Evolutionary conservation across 2,888 invertebrate species (phyloP), one percentile per base, ranked within the genome.

Genomic region (Atethmia centrago): DNA sequence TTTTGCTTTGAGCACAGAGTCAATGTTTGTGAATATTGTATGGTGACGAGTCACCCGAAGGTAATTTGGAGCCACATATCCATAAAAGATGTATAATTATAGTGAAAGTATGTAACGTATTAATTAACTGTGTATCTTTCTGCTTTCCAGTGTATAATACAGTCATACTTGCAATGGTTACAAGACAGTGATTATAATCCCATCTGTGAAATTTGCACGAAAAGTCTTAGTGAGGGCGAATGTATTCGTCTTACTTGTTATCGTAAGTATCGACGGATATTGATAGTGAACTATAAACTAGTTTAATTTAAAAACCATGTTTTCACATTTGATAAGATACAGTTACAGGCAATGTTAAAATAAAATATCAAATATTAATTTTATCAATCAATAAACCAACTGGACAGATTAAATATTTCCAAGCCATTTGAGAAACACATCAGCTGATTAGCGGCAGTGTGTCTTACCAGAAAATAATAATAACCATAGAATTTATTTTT

Each of bases 1-100:
- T 99, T 99, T 97, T 99, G 99, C 96, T 99, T 99, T 95, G 99
- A 99, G 94, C 99, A 99, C 94, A 97, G 99, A 90, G 99, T 99
- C 47, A 99, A 99, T 97, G 99, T 99, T 91, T 99, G 99, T 95
- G 99, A 99, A 96, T 98, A 99, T 96, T 99, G 99, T 96, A 98
- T 99, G 97, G 99, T 99, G 82, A 98, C 98, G 88, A 99, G 98
- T 95, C 99, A 99, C 96, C 98, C 98, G 53, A 99, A 98, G 97
- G 99, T 99, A 97, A 88, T 92, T 91, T 69, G 19, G 45, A 40
- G 31, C 61, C 51, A 68, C 31, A 49, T 67, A 49, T 28, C 19
- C 36, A n/a, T 51, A 19, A 10, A 77, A 45, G 10, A 74, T 71
- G 36, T 83, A 36, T 45, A 25, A 67, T 80, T 56, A 63, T 51